A percentile compares a stretch with the other conserved stretches of the same genome.
phyloP scores from a whole-genome alignment of 1,140 invertebrate genomes.

The Ditylenchus dipsaci region DNA sequence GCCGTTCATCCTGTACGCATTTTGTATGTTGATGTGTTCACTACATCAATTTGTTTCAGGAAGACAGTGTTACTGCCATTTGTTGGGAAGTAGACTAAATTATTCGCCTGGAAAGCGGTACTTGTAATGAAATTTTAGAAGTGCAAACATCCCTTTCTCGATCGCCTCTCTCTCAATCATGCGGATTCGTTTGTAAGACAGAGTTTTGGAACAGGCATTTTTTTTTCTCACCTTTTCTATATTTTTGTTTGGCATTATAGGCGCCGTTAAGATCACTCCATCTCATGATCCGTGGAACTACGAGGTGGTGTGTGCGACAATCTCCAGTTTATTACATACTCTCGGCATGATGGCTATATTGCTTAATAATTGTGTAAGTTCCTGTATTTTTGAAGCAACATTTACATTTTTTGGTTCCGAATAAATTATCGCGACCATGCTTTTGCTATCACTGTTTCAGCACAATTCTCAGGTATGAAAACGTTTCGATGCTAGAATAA shows the following conservation, averaged over 20 bases:
- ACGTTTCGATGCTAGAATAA: constrained; percentile 81
- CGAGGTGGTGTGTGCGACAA: constrained; percentile 82
- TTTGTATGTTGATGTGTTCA: no score
- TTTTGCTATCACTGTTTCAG: no score
- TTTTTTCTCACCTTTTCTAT: neutral
- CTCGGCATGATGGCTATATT: constrained; percentile 82
- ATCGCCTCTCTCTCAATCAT: constrained; percentile 77
- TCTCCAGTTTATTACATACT: constrained; percentile 83
- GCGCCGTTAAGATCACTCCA: constrained; percentile 97
- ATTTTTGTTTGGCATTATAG: constrained; percentile 6
- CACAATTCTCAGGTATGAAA: constrained; percentile 84
- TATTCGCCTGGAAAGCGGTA: no score
- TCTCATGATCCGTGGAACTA: constrained; percentile 98
- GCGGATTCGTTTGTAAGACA: constrained; percentile 85
- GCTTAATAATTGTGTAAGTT: constrained; percentile 77
- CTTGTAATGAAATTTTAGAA: no score
- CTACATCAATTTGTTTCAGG: constrained; percentile 41
- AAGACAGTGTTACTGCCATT: constrained; percentile 68
- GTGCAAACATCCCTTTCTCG: constrained; percentile 77
- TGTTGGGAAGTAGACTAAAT: no score
- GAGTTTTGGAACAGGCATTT: constrained; percentile 85
- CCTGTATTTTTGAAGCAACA: constrained; percentile 62
- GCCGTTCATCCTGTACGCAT: constrained; percentile 78
- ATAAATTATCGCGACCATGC: no score
- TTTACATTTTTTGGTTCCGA: no score